Evolutionary conservation across 2,888 invertebrate species (phyloP), one percentile per base, ranked within the genome.

Genomic region (Ommatoiulus sabulosus): DNA sequence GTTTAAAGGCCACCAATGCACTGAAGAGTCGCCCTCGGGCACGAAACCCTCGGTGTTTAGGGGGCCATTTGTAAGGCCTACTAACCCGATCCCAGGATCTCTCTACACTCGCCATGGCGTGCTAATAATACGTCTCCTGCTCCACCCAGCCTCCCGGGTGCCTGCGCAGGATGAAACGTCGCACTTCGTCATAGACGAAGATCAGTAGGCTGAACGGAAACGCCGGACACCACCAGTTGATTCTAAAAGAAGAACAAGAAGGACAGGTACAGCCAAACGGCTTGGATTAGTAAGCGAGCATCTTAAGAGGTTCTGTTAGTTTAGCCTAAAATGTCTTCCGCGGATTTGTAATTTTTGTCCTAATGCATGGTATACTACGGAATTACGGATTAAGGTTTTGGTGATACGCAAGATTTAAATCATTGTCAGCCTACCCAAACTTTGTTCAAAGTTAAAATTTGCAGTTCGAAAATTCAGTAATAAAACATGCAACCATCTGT

Each of bases 141-240:
- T 99, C 99, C 93, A 99, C 95, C 98, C 98, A 99, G 93, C 99
- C 98, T 92, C 99, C 99, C 91, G 99, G 99, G 94, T 97, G 97
- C 94, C 98, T 96, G 90, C 97, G 94, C 63, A 97, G 94, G 90
- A 96, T 93, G 91, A 94, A 95, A 90, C 96, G 95, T 90, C 97
- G 94, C 10, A 94, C 89, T 92, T 97, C 97, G 91, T 97, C 97
- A 90, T 95, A 95, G 15, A 95, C 91, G 90, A 97, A 94, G 93
- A 97, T 97, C 12, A 96, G 92, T 48, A 96, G 88, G 90, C 95
- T 95, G 92, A 96, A 97, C 6, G 97, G 97, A 17, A 95, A 88
- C 0, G 96, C 95, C 7, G 95, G 94, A 90, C 96, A 93, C 94
- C 96, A 95, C 93, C 96, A 96, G 90, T 94, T 93, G 92, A 95